Percentiles rank a stretch among this genome's conserved stretches.
These are phyloP conservation scores for Tigriopus californicus DNA, from an alignment of 2,888 invertebrate species.

Conservation along the genomic window DNA sequence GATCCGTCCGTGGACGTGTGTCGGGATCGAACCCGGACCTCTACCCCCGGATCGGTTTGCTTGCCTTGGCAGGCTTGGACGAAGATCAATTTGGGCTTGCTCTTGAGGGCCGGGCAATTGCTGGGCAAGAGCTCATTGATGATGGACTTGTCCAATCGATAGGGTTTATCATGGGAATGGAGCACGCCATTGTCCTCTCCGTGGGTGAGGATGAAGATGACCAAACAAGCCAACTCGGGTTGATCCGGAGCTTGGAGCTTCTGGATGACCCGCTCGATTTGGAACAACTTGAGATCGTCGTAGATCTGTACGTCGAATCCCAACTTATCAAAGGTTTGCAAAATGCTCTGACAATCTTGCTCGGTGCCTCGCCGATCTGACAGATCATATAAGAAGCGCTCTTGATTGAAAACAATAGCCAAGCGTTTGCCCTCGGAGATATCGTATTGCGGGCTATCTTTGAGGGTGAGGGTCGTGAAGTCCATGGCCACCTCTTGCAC, in stretches of 20 bases:
- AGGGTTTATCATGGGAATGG: constrained; percentile 17
- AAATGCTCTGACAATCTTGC: constrained; percentile 11
- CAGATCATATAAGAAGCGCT: neutral
- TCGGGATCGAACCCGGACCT: neutral
- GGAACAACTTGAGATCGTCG: neutral
- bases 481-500: too few relatives aligned
- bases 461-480: neutral
- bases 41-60: constrained; percentile 15
- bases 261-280: constrained; percentile 1
- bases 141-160: constrained; percentile 2
- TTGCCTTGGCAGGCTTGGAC: constrained; percentile 26
- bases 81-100: constrained; percentile 25
- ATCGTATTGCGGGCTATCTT: neutral
- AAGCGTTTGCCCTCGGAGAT: neutral
- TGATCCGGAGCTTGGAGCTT: neutral
- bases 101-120: constrained; percentile 22
- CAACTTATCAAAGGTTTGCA: constrained; percentile 12
- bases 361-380: constrained; percentile 16
- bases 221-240: constrained; percentile 5
- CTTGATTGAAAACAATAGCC: constrained; percentile 7
- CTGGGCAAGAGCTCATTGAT: constrained; percentile 2
- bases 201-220: constrained; percentile 23
- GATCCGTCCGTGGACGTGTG: constrained; percentile 4
- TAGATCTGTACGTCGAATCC: constrained; percentile 10
- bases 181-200: constrained; percentile 21